A percentile compares a stretch with the other conserved stretches of the same genome.
Evolutionary conservation across 1,140 invertebrate genomes (phyloP).

Genomic region (Drosophila sproati): DNA sequence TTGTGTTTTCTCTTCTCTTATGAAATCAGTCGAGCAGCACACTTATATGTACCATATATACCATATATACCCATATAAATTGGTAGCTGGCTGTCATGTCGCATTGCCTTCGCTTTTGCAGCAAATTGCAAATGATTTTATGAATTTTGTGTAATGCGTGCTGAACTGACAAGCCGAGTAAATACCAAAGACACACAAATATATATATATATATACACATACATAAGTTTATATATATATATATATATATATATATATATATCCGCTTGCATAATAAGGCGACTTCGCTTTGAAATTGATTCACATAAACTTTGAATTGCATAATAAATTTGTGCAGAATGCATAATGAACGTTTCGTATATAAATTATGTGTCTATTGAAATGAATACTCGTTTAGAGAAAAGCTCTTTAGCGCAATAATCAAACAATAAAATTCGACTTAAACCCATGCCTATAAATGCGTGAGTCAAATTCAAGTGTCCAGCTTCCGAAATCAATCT

Average conservation of each 20-base stretch:
- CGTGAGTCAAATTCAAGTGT: background rate
- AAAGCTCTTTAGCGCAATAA: background rate
- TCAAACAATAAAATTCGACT: conserved; percentile 10
- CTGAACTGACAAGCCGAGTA: conserved; percentile 26
- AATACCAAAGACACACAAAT: conserved; percentile 3
- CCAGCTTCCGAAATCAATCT: conserved; percentile 5
- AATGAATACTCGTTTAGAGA: conserved; percentile 11
- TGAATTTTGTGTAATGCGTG: conserved; percentile 50
- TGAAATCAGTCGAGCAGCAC: conserved; percentile 62
- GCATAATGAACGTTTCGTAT: conserved; percentile 55
- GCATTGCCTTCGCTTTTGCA: conserved; percentile 62
- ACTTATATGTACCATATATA: conserved; percentile 1
- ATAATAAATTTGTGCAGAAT: conserved; percentile 73
- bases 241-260: conserved; percentile 1
- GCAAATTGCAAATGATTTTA: conserved; percentile 81
- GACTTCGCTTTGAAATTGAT: conserved; percentile 58
- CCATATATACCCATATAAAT: conserved; percentile 28
- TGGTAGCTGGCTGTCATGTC: conserved; percentile 57
- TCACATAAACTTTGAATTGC: conserved; percentile 67
- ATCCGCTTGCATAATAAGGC: conserved; percentile 25
- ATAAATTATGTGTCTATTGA: conserved; percentile 24
- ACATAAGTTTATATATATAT: too few relatives aligned
- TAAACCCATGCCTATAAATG: conserved; percentile 18
- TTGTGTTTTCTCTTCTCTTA: conserved; percentile 41
- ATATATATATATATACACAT: conserved; percentile 1